Base-by-base conservation (phyloP, 2,888 invertebrate genomes). In the Julus scanicus region DNA sequence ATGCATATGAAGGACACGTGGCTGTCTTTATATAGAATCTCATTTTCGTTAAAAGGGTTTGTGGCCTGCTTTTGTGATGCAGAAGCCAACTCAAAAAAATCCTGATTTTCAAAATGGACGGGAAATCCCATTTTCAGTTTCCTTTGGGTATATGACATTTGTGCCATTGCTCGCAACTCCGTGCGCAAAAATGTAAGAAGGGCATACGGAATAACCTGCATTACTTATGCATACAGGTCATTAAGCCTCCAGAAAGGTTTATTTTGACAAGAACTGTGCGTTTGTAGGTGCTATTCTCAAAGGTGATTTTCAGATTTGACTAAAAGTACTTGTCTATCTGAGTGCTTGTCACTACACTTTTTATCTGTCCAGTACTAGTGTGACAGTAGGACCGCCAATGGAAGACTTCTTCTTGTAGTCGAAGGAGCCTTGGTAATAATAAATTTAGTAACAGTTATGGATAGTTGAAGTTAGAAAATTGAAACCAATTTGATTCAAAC, bases 31-130 rank as follows among this genome's bases (percentile, higher is more conserved):
- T 71, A 29, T 13, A 71, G 29, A 71, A 71, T 71, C 71, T 71
- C 71, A 71, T 71, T 71, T 71, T 71, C 20, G 29, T 20, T 71
- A 29, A 71, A 71, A 71, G 71, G 71, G 71, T 71, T 71, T 71
- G 71, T 71, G 71, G 71, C 71, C 71, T 29, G 71, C 29, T 11
- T 71, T 71, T 71, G 71, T 20, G 57, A 5, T 57, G 57, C 57
- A 57, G 15, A 5, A 57, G 17, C 57, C 11, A 11, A 29, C 71
- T 71, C 20, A 71, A 71, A 71, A 63, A 29, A 71, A 71, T 17
- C 29, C 2, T 71, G 71, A n/a, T 71, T 71, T 71, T 11, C 6
- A 49, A 71, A 71, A 71, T 29, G 71, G 71, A 29, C 29, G 11
- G 71, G 29, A 71, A 71, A 71, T 71, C 29, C 29, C 29, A 71